These are phyloP conservation scores for Alectoris magna DNA, from an alignment of 2,797 vertebrate genomes.

Conservation along the genomic window DNA sequence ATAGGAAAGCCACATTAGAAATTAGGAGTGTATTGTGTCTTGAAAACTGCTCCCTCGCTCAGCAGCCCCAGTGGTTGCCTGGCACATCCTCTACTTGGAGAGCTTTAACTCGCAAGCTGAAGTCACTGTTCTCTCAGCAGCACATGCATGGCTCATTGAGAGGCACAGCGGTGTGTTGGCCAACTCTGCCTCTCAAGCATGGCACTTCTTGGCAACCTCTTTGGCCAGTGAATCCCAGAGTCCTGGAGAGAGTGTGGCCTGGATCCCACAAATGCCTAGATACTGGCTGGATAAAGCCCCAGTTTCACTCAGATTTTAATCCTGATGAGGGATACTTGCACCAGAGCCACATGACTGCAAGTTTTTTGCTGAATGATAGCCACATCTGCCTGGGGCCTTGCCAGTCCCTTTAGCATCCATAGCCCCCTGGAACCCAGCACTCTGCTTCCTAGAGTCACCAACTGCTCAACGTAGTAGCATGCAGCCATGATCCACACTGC, in stretches of 20 bases:
- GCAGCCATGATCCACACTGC: neutral
- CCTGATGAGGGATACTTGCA: neutral
- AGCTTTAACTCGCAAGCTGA: neutral
- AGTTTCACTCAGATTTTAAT: neutral
- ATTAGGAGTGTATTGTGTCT: neutral
- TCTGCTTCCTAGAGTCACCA: neutral
- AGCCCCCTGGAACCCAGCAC: neutral
- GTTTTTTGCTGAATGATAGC: neutral
- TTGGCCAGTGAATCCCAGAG: neutral
- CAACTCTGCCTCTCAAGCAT: neutral
- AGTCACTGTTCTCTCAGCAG: neutral
- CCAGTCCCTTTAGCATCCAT: neutral
- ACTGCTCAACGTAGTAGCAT: accelerated
- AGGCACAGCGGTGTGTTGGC: neutral
- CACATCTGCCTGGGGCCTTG: accelerated
- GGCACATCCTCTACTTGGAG: neutral
- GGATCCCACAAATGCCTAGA: neutral
- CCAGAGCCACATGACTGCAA: neutral
- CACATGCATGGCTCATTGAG: neutral
- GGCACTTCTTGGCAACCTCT: neutral
- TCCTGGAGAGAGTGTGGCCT: neutral
- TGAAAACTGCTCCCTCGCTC: neutral
- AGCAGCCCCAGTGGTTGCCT: neutral
- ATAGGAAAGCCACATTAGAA: neutral
- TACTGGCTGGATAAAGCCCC: neutral